phyloP scores from a whole-genome alignment of 2,888 invertebrate species.

The Xestia ashworthii region DNA sequence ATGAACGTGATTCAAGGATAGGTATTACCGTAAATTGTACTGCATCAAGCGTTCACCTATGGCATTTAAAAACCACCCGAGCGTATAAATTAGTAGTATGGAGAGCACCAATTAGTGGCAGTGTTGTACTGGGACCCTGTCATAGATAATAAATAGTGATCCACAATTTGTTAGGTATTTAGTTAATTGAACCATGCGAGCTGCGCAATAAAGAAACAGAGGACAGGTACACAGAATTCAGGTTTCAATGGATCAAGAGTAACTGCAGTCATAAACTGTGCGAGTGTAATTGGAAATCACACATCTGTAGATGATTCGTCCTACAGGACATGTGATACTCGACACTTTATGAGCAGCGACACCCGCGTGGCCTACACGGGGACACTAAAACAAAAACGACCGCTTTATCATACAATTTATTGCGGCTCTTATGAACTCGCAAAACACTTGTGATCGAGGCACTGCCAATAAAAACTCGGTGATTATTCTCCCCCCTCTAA shows the following conservation, averaged over 20 bases:
- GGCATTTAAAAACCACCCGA: constrained; percentile 28
- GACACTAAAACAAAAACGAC: constrained; percentile 74
- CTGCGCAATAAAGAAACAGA: not conserved
- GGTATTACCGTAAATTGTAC: constrained; percentile 11
- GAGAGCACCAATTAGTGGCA: not conserved
- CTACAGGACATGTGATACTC: constrained; percentile 65
- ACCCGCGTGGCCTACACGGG: constrained; percentile 44
- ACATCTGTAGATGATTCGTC: constrained; percentile 72
- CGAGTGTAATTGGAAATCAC: constrained; percentile 72
- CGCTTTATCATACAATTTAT: constrained; percentile 74
- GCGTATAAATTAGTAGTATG: constrained; percentile 4
- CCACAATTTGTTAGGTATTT: not conserved
- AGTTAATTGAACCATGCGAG: constrained; percentile 3
- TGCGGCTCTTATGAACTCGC: constrained; percentile 80
- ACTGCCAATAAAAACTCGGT: constrained; percentile 75
- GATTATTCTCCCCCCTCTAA: constrained; percentile 77
- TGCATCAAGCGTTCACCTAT: constrained; percentile 3
- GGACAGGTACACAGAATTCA: constrained; percentile 5
- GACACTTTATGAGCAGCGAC: constrained; percentile 74
- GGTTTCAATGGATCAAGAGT: constrained; percentile 41
- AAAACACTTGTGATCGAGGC: constrained; percentile 75
- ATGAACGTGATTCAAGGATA: constrained; percentile 7
- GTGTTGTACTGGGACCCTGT: constrained; percentile 1
- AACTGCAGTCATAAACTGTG: constrained; percentile 55
- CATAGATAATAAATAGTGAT: not conserved